phyloP scores from a whole-genome alignment of 1,140 invertebrate species.

The Calliopsis andreniformis region DNA sequence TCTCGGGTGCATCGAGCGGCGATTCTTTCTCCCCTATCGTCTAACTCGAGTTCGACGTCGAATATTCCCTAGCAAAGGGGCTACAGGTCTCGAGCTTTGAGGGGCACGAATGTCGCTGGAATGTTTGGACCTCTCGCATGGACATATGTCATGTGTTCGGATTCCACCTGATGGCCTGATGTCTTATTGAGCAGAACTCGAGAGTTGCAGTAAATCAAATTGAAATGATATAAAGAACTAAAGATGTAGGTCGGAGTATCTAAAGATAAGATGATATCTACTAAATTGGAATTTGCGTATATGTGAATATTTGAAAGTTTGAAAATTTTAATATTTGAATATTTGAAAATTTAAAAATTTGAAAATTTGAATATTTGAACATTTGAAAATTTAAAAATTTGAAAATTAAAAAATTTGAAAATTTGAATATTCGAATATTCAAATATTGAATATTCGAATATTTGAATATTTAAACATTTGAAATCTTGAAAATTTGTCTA shows the following conservation, averaged over 20 bases:
- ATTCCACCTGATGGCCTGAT: conserved; percentile 32
- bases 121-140: conserved; percentile 34
- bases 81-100: conserved; percentile 42
- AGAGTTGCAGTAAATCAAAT: conserved; percentile 13
- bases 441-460: too few species aligned
- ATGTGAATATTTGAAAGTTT: too few species aligned
- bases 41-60: conserved; percentile 37
- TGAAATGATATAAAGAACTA: not conserved
- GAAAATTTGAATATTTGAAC: too few species aligned
- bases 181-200: not conserved
- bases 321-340: too few species aligned
- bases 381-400: too few species aligned
- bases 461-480: too few species aligned
- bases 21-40: conserved; percentile 9
- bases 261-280: not conserved
- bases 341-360: too few species aligned
- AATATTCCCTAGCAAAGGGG: conserved; percentile 43
- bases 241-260: not conserved
- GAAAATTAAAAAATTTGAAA: too few species aligned
- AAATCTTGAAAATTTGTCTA: too few species aligned
- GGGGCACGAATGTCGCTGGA: conserved; percentile 36
- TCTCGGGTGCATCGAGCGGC: conserved; percentile 48
- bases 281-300: too few species aligned
- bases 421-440: too few species aligned
- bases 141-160: conserved; percentile 28